Base-by-base conservation (phyloP, 2,888 invertebrate genomes). In the Acronicta aceris region DNA sequence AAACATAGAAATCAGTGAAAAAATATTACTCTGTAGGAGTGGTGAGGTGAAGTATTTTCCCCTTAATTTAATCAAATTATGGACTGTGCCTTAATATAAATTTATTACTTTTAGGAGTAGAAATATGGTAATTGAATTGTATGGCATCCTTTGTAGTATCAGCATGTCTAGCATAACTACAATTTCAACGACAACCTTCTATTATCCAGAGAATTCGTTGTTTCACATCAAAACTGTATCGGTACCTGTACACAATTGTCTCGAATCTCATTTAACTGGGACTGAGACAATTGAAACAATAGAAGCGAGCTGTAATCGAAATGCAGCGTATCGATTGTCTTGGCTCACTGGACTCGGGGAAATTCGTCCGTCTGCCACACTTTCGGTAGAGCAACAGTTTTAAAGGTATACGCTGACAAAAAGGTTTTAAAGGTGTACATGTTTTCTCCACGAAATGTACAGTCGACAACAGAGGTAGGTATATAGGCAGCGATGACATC, bases 231-330 rank as follows among this genome's bases (percentile, higher is more conserved):
- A 7, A 25, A 21, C 2, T 2, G 13, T 13, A 43, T 71, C 48
- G 38, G 50, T 38, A 46, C 25, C 55, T 33, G 21, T 40, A 49
- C 56, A 61, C 66, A 76, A 76, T 71, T 54, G 48, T 42, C 4
- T 16, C 25, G 45, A 50, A 73, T 55, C 51, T 73, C 51, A 58
- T 70, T 70, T 55, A 56, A 55, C 65, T 61, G 43, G 43, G 49
- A 27, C 59, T 52, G 17, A 16, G 65, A 33, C 55, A 68, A 73
- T 57, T 48, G 59, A 63, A 63, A 76, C 76, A 76, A 71, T 66
- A 52, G 66, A 59, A 51, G 17, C 51, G 51, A 36, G 15, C 59
- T 47, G 62, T 56, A 56, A 71, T 73, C 55, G 57, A 52, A 57
- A 55, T 54, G 65, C 47, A 48, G 42, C 59, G 57, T 75, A 63